Base-by-base conservation (phyloP, 2,797 vertebrate species). In the Trichosurus vulpecula region DNA sequence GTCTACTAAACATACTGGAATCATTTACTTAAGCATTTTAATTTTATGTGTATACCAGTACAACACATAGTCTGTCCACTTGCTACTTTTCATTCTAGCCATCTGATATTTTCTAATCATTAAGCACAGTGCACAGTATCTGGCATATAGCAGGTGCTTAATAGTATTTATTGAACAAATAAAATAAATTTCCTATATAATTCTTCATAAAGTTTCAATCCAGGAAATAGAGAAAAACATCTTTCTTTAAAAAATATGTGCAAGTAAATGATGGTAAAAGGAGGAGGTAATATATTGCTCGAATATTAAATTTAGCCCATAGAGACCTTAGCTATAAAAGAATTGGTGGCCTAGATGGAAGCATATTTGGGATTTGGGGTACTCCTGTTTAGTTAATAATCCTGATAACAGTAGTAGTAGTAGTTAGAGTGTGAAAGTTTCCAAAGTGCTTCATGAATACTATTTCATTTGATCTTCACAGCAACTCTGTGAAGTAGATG, bases 141-240 rank as follows among this genome's bases (percentile, higher is more conserved):
- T 95, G 91, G 52, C 11, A 81, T 4, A 92, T 58, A 74, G 19
- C 57, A 81, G 10, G 25, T 41, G 41, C 8, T 52, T 41, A 8
- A 27, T 93, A 93, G 55, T 57, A 55, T 52, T n/a, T 95, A n/a
- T 52, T 92, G 87, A 97, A 92, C 13, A 11, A 90, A 56, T 57
- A 5, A 5, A 95, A 35, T 54, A 14, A 55, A 90, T 87, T 81
- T 81, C 19, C 2, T 47, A 2, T 8, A 81, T 22, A 27, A 22
- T 47, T 81, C 6, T 81, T 81, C 11, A 3, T 81, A 27, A 47
- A 47, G 41, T 47, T 47, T 81, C 9, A 81, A 81, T 11, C 74
- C 41, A 47, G 22, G 22, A 47, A 47, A 81, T 47, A 27, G 9
- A 81, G 6, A 10, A 74, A 22, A 22, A 47, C 47, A 25, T 1